A percentile compares a stretch with the other conserved stretches of the same genome.
Conservation (phyloP, 2,113 vertebrate species). For the Hemiscyllium ocellatum region DNA sequence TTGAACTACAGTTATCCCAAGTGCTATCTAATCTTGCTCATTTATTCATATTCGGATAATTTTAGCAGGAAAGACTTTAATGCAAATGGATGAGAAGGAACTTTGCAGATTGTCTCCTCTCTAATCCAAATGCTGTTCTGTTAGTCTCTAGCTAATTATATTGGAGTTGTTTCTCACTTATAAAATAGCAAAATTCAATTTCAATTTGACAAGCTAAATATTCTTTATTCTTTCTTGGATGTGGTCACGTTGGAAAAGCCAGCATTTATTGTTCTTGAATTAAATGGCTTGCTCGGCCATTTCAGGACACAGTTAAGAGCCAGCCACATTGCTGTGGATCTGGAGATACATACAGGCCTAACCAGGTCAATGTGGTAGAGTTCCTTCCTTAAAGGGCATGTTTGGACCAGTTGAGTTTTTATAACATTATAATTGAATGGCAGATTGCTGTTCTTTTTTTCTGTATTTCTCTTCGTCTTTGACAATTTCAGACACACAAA, state of each 20-base stretch:
- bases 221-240: too few relatives aligned
- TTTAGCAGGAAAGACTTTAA: background rate
- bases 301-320: too few relatives aligned
- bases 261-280: too few relatives aligned
- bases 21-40: background rate
- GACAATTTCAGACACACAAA: background rate
- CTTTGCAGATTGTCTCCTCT: background rate
- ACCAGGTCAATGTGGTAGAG: too few relatives aligned
- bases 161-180: background rate
- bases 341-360: too few relatives aligned
- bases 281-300: too few relatives aligned
- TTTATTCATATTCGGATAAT: background rate
- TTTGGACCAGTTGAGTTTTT: background rate
- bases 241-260: too few relatives aligned
- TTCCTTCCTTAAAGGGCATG: too few relatives aligned
- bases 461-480: background rate
- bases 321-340: too few relatives aligned
- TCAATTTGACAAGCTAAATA: too few relatives aligned
- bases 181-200: background rate
- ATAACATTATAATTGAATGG: too few relatives aligned
- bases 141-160: background rate
- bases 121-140: background rate
- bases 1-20: background rate
- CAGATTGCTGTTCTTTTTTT: background rate
- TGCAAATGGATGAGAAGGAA: background rate